Evolutionary conservation across 1,140 invertebrate species (phyloP).

Genomic region (Zaprionus taronus): DNA sequence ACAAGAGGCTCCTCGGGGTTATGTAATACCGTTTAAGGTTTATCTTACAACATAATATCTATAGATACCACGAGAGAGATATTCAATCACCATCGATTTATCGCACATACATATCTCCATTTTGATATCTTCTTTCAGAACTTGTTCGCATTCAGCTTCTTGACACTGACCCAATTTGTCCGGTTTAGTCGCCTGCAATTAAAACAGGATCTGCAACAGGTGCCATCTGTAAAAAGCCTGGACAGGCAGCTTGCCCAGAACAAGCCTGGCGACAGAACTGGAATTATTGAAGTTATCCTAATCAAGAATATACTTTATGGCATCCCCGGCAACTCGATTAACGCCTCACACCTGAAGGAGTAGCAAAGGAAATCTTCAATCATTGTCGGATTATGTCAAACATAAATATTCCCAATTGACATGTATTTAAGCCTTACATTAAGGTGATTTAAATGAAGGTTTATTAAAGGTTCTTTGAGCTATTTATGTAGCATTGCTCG

Average conservation of each 20-base stretch:
- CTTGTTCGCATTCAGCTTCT: not conserved
- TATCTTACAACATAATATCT: not conserved
- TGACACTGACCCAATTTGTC: slow-evolving; percentile 12
- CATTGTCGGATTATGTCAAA: not conserved
- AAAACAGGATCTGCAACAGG: slow-evolving; percentile 9
- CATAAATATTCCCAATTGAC: not conserved
- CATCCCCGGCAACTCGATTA: not conserved
- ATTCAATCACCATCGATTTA: not conserved
- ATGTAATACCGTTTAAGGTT: slow-evolving; percentile 4
- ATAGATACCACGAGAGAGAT: not conserved
- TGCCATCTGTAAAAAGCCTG: not conserved
- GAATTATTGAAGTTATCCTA: not conserved
- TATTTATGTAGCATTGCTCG: too few species aligned
- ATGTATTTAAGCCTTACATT: not conserved
- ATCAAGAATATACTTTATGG: slow-evolving; percentile 7
- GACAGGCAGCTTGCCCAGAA: not conserved
- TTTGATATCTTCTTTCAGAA: slow-evolving; percentile 1
- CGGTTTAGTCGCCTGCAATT: slow-evolving; percentile 4
- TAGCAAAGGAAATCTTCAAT: not conserved
- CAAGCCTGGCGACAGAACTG: not conserved
- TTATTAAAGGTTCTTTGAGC: not conserved
- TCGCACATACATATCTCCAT: not conserved
- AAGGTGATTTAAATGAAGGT: not conserved
- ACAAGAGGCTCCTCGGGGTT: not conserved
- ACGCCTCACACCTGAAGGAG: not conserved